phyloP scores from a whole-genome alignment of 2,797 vertebrate genomes.

The Melanotaenia trifasciata region DNA sequence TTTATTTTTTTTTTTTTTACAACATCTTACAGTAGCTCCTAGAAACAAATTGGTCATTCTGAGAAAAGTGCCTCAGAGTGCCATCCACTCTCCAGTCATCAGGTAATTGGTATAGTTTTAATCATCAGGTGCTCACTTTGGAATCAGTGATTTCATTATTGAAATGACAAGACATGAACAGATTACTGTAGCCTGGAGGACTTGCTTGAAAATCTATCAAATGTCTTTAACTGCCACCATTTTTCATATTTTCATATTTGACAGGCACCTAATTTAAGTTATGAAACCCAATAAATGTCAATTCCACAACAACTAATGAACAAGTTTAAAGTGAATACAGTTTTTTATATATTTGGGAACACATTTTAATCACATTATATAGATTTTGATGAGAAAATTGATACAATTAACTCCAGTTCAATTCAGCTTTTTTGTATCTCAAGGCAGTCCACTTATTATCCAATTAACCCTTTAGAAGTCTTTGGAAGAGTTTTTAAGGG shows the following conservation, averaged over 20 bases:
- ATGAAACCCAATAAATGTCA: not conserved
- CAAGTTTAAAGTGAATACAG: too few species aligned
- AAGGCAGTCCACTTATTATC: too few species aligned
- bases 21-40: not conserved
- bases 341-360: too few species aligned
- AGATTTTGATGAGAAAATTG: too few species aligned
- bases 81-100: slow-evolving; percentile 19
- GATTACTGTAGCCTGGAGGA: slow-evolving; percentile 10
- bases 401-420: too few species aligned
- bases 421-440: too few species aligned
- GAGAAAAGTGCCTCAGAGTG: slow-evolving; percentile 17
- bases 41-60: slow-evolving; percentile 24
- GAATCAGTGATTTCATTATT: slow-evolving; percentile 30
- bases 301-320: not conserved
- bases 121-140: slow-evolving; percentile 19
- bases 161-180: slow-evolving; percentile 21
- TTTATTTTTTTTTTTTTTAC: not conserved
- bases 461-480: too few species aligned
- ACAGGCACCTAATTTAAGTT: too few species aligned
- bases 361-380: too few species aligned
- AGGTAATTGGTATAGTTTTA: slow-evolving; percentile 41
- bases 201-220: not conserved
- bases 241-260: too few species aligned
- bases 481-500: too few species aligned
- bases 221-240: too few species aligned